Percentiles rank a stretch among this genome's conserved stretches.
These are phyloP conservation scores for Aplodontia rufa DNA, from an alignment of 2,113 vertebrate species.

Conservation along the genomic window DNA sequence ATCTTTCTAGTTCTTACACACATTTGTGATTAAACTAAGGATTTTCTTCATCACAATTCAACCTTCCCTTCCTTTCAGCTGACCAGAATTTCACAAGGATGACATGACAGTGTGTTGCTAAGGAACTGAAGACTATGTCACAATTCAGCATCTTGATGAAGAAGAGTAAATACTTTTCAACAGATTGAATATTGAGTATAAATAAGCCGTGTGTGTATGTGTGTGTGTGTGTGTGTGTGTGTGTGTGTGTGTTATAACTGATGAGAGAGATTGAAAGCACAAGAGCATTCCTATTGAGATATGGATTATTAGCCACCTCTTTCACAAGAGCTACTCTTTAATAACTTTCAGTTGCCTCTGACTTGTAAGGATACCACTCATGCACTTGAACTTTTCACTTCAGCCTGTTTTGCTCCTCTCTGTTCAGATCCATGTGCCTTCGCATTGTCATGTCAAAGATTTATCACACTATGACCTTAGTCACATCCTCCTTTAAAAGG, in stretches of 20 bases:
- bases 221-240: background rate
- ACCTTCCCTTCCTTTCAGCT: background rate
- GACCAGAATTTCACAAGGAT: background rate
- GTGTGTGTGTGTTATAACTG: background rate
- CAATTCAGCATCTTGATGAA: slow-evolving; percentile 35
- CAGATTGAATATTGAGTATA: background rate
- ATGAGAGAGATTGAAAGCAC: background rate
- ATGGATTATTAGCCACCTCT: background rate
- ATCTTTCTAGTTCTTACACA: slow-evolving; percentile 31
- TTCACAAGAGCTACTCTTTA: slow-evolving; percentile 8
- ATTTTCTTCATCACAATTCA: slow-evolving; percentile 36
- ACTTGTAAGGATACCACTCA: background rate
- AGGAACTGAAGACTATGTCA: slow-evolving; percentile 59
- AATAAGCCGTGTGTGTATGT: background rate
- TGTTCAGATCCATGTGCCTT: slow-evolving; percentile 36
- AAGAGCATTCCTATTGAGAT: background rate
- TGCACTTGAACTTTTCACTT: slow-evolving; percentile 73
- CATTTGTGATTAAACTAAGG: slow-evolving; percentile 39
- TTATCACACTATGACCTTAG: slow-evolving; percentile 61
- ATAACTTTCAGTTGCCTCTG: slow-evolving; percentile 40
- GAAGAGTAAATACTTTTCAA: slow-evolving; percentile 41
- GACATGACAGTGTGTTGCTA: slow-evolving; percentile 50
- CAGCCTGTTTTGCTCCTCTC: slow-evolving; percentile 32
- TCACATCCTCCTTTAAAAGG: slow-evolving; percentile 64
- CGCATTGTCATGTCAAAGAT: slow-evolving; percentile 16